phyloP scores from a whole-genome alignment of 2,113 vertebrate species.

The Mirza zaza region DNA sequence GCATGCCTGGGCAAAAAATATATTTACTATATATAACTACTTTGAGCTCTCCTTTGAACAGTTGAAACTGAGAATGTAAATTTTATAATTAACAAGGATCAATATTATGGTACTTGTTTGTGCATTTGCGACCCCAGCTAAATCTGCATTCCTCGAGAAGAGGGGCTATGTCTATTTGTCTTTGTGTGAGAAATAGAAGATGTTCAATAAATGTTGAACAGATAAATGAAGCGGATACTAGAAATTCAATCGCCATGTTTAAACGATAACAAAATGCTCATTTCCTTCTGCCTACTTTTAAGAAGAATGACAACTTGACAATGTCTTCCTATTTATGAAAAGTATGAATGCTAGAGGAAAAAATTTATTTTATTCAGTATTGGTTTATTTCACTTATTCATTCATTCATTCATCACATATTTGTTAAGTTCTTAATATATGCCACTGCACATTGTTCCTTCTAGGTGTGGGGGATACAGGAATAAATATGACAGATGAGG shows the following conservation, averaged over 20 bases:
- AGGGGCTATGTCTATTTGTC: neutral
- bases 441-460: neutral
- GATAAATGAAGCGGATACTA: neutral
- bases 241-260: neutral
- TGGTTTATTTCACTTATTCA: neutral
- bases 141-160: neutral
- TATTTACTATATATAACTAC: neutral
- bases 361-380: neutral
- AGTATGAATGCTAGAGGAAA: neutral
- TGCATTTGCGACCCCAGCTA: neutral
- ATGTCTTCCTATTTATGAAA: neutral
- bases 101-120: neutral
- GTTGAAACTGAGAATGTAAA: neutral
- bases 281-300: neutral
- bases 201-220: neutral
- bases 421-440: neutral
- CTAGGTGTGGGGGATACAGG: neutral
- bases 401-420: neutral
- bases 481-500: neutral
- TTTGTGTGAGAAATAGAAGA: neutral
- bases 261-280: neutral
- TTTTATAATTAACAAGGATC: neutral
- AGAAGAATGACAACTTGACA: neutral
- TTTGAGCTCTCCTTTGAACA: neutral
- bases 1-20: neutral